Base-by-base conservation (phyloP, 2,888 invertebrate species). In the Chloroclystis v-ata region DNA sequence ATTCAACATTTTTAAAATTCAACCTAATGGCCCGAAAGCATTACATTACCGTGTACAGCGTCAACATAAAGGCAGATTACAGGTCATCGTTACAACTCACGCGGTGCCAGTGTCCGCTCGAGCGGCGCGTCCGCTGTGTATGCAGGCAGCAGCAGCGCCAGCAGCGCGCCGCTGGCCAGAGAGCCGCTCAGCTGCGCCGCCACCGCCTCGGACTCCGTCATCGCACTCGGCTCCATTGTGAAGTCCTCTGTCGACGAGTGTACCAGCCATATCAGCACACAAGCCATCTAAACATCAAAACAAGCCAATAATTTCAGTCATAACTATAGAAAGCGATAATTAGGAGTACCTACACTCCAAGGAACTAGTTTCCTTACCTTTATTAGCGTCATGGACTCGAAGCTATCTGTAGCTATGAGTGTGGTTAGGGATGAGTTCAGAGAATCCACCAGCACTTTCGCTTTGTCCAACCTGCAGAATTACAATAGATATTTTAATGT, bases 371-470 rank as follows among this genome's bases (percentile, higher is more conserved):
- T 13, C 10, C 4, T 45, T 62, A 90, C 90, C 88, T 90, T 93
- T 26, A 94, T 90, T 14, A 96, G 87, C 59, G 93, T 92, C 82
- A 93, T 92, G 0, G 92, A 89, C 37, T 92, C 92, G 58, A 95
- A 93, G 66, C 93, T 92, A 66, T 94, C 93, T 0, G 95, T 94
- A 0, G 94, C 94, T 6, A 95, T 90, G 46, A 95, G 90, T 0
- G 94, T 91, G 0, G 94, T 93, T 56, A 95, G 82, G 26, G 93
- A 92, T 0, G 92, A 89, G 47, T 92, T 92, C 20, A 95, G 84
- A 14, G 90, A 89, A 55, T 91, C 89, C 28, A 92, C 91, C 43
- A 93, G 82, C 2, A 87, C 75, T 10, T 89, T 82, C 0, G 94
- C 93, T 43, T 90, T 83, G 25, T 90, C 89, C 47, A 93, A 71